phyloP scores from a whole-genome alignment of 1,140 invertebrate genomes.

The Atopsyche davidsoni region DNA sequence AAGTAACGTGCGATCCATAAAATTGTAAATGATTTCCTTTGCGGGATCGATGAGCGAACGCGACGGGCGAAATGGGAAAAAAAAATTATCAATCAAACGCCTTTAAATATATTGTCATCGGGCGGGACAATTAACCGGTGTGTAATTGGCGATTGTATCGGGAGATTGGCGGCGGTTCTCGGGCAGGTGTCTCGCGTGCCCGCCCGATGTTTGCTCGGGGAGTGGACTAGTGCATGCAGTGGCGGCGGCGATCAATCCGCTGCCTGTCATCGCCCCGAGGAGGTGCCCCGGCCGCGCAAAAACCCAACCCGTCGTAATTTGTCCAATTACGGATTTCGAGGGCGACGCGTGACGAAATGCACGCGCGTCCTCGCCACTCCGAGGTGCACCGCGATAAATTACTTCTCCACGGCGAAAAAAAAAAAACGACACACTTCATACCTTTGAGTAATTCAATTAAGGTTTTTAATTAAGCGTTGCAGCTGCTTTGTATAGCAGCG shows the following conservation, averaged over 20 bases:
- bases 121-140: conserved; percentile 12
- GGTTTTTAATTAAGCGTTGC: too few relatives aligned
- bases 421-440: too few relatives aligned
- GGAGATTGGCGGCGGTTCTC: conserved; percentile 10
- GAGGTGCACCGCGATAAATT: too few relatives aligned
- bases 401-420: too few relatives aligned
- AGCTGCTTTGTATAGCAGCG: too few relatives aligned
- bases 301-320: conserved; percentile 3
- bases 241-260: conserved; percentile 16
- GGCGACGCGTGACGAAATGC: neutral
- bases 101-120: conserved; percentile 19
- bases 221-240: conserved; percentile 3
- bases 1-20: too few relatives aligned
- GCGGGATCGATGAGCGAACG: too few relatives aligned
- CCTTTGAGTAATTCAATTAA: too few relatives aligned
- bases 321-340: neutral
- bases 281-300: neutral
- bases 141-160: conserved; percentile 14
- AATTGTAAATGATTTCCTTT: too few relatives aligned
- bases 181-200: conserved; percentile 18
- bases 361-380: too few relatives aligned
- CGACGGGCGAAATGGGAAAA: neutral
- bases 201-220: conserved; percentile 11
- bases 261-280: conserved; percentile 11
- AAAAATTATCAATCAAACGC: conserved; percentile 8